Percentiles rank a stretch among this genome's conserved stretches.
Conservation (phyloP, 2,888 invertebrate genomes). For the Tipula vernalis region DNA sequence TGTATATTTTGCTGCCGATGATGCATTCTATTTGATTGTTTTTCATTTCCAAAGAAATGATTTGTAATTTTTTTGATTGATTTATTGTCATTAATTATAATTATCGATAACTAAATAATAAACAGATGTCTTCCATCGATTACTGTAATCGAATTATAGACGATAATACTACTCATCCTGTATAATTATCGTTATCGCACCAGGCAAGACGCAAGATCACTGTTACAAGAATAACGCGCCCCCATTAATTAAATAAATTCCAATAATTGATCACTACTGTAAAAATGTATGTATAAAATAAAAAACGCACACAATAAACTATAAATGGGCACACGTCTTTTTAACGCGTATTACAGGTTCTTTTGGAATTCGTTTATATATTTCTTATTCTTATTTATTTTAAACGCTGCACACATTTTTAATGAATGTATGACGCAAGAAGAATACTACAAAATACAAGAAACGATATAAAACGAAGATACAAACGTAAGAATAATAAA, state of each 20-base stretch:
- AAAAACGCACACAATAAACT: not conserved
- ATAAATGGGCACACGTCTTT: not conserved
- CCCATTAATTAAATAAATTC: not conserved
- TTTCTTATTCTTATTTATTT: not conserved
- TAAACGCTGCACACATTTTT: not conserved
- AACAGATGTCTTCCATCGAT: too few relatives aligned
- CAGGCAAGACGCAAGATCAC: not conserved
- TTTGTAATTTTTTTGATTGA: too few relatives aligned
- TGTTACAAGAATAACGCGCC: not conserved
- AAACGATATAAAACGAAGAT: not conserved
- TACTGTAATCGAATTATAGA: not conserved
- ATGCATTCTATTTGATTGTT: too few relatives aligned
- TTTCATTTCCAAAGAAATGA: too few relatives aligned
- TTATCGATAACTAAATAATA: too few relatives aligned
- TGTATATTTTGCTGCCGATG: too few relatives aligned
- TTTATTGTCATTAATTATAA: too few relatives aligned
- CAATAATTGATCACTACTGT: not conserved
- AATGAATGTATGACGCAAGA: not conserved
- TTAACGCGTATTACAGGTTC: not conserved
- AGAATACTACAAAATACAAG: not conserved
- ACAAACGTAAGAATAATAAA: not conserved
- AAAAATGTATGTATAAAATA: not conserved
- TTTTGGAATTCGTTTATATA: not conserved
- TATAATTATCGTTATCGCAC: not conserved
- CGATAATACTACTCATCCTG: not conserved